Conservation (phyloP, 1,140 invertebrate genomes). For the Orchestia grillus region DNA sequence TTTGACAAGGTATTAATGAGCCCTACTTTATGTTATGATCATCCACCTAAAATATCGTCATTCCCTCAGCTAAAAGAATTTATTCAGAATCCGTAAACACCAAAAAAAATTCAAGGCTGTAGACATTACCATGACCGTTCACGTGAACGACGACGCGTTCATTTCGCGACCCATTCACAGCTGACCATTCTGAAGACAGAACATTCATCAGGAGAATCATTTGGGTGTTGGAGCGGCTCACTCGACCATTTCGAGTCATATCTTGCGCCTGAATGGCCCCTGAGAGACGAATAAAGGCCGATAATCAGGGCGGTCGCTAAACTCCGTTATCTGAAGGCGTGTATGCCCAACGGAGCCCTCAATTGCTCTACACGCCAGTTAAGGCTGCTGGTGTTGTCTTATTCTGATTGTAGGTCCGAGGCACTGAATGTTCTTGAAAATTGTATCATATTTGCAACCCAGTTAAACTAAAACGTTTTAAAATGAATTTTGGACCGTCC, state of each 20-base stretch:
- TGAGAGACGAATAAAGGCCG: slow-evolving; percentile 6
- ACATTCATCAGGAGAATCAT: slow-evolving; percentile 1
- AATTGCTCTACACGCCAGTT: background rate
- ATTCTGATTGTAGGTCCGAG: background rate
- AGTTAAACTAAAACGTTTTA: background rate
- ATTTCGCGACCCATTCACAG: background rate
- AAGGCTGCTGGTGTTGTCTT: background rate
- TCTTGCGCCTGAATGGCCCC: background rate
- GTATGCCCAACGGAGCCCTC: background rate
- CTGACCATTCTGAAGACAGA: background rate
- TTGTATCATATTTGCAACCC: background rate
- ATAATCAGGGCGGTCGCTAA: background rate
- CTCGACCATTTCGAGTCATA: background rate
- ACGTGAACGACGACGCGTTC: background rate
- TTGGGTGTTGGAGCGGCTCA: background rate
- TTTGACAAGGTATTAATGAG: background rate
- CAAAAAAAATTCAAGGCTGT: background rate
- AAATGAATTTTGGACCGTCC: background rate
- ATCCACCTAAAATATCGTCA: background rate
- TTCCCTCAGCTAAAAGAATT: background rate
- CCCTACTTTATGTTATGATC: background rate
- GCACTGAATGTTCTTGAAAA: background rate
- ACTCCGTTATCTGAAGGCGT: background rate
- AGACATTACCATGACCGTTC: background rate
- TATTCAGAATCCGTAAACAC: background rate